Evolutionary conservation across 23 tunicate genomes (phyloP), one percentile per base, ranked within the genome.

Genomic region (Botrylloides violaceus): DNA sequence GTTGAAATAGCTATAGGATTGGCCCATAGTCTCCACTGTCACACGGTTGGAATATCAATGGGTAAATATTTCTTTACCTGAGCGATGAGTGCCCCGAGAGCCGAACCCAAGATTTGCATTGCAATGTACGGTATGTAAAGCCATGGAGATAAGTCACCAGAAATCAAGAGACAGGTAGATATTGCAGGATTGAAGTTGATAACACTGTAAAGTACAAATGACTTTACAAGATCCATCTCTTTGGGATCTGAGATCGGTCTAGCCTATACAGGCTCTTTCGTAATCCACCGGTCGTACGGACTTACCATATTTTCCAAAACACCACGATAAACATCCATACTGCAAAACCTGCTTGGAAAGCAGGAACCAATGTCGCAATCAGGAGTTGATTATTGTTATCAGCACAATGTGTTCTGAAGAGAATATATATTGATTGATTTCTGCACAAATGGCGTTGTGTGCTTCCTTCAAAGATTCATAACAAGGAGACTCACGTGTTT

Each of bases 141-240:
- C 81, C 82, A 79, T 18, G 90, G 92, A 43, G 78, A 70, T 33
- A 90, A 64, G 20, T 84, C 84, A 2, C 97, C 97, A 1, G 85
- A 80, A 5, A 90, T 64, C 4, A 83, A 49, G n/a, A 90, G 61
- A 1, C 97, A 88, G 20, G 72, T 62, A 3, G 97, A 90, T 27
- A 90, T 90, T 23, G 97, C 97, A 3, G 97, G 97, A 59, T 90
- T 90, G 79, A 90, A 90, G 78, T 90, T 90, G 70, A 90, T 90
- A 56, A 90, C 75, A 39, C 97, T 90, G 61, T 36, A 59, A 68
- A 39, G 29, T 29, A 29, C 0, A 66, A 19, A 30, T 28, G 53
- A 43, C 12, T 43, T 43, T 43, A 15, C 53, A 43, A 43, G 53
- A 43, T 43, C 12, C 15, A 43, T 43, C n/a, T n/a, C n/a, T n/a